These are phyloP conservation scores for Tragopan temminckii DNA, from an alignment of 2,797 vertebrate species.

Conservation along the genomic window DNA sequence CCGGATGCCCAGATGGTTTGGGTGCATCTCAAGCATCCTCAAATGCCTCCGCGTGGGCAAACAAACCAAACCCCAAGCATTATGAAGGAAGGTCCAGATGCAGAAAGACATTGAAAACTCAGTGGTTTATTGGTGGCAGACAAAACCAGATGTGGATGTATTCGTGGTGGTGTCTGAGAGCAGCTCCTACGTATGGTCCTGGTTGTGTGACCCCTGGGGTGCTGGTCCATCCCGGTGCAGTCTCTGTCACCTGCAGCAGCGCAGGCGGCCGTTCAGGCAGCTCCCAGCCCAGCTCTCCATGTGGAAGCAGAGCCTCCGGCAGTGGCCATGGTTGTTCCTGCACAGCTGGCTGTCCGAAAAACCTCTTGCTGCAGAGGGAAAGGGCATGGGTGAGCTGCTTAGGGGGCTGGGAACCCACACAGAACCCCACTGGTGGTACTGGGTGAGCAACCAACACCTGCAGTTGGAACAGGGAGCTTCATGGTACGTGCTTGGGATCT, in stretches of 20 bases:
- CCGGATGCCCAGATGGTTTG: neutral
- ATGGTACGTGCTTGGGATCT: neutral
- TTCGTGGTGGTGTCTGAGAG: fast-evolving
- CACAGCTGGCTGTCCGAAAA: conserved; percentile 31
- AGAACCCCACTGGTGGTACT: fast-evolving
- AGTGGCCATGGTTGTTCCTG: conserved; percentile 20
- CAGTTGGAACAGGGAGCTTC: fast-evolving
- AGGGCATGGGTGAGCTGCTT: neutral
- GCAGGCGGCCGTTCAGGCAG: conserved; percentile 44
- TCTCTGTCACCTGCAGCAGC: conserved; percentile 44
- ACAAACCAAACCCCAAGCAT: neutral
- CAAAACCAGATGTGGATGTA: fast-evolving
- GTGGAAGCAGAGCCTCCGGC: conserved; percentile 70
- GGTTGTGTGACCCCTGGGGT: neutral
- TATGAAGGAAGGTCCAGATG: neutral
- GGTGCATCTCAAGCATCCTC: neutral
- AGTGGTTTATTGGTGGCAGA: neutral
- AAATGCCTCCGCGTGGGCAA: neutral
- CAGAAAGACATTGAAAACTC: neutral
- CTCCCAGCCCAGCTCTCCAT: conserved; percentile 54
- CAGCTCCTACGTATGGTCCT: fast-evolving
- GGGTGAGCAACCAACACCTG: neutral
- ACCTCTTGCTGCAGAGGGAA: neutral
- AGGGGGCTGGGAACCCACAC: neutral
- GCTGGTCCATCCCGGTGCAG: fast-evolving